Base-by-base conservation (phyloP, 1,140 invertebrate species). In the Saccostrea glomerata region DNA sequence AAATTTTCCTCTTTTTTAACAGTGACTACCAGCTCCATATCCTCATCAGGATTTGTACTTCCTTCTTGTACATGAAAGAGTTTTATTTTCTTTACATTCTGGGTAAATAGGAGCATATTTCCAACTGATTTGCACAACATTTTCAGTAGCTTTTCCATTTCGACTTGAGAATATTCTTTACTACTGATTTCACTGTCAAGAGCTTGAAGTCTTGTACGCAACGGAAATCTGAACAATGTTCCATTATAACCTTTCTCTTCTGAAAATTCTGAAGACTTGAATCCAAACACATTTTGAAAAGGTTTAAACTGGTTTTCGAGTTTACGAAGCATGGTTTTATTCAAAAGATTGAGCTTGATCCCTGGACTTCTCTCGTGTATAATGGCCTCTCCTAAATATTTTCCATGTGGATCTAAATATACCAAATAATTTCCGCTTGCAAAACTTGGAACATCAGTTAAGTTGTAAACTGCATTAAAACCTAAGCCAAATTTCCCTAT, bases 361-460 rank as follows among this genome's bases (percentile, higher is more conserved):
- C 93, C 94, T 17, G 91, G 89, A 55, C 77, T 88, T 36, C 13
- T 63, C 11, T 77, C 56, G 0, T 77, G 63, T 5, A 77, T 47
- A 60, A 91, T 73, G 17, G 87, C 90, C n/a, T 90, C 90, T 11
- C 92, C 92, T 12, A 94, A 89, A 86, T 93, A 89, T 40, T 88
- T 91, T 30, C 87, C 86, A 82, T 95, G 94, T 5, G 94, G 94
- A 88, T 95, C 94, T 89, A 95, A 94, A 20, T 94, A 91, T 0
- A 94, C 93, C 12, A 94, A n/a, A 47, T 84, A 91, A 66, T 92
- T 82, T 23, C 92, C 87, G 85, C 92, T 94, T 9, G 94, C 84
- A 86, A 95, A 94, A 77, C 92, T 93, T 13, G 94, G 94, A n/a
- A 94, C 92, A 91, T 95, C 94, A 25, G 94, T 94, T 58, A 94